Conservation (phyloP, 2,888 invertebrate genomes). For the Patella ulyssiponensis region DNA sequence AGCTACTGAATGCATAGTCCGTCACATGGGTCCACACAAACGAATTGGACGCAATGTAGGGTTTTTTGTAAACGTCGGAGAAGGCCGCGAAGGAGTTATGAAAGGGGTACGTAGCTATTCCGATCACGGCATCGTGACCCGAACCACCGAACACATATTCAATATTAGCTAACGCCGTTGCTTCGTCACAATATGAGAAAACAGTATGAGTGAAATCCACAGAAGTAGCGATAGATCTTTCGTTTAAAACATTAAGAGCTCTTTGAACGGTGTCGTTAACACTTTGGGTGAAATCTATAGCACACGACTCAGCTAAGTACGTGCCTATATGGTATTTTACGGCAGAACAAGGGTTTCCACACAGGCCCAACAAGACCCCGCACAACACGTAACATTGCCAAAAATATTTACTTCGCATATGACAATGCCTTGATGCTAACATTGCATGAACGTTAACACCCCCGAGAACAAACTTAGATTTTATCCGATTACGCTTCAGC, state of each 20-base stretch:
- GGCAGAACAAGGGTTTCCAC: background rate
- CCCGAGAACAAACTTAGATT: too few relatives aligned
- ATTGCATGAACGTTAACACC: too few relatives aligned
- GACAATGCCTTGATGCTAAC: too few relatives aligned
- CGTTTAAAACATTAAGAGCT: background rate
- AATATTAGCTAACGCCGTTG: background rate
- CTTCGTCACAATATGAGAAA: background rate
- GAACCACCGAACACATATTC: background rate
- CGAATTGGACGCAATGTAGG: slow-evolving; percentile 20
- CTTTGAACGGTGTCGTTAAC: background rate
- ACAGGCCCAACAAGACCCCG: too few relatives aligned
- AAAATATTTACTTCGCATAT: too few relatives aligned
- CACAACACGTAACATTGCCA: too few relatives aligned
- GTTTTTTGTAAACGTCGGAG: slow-evolving; percentile 19
- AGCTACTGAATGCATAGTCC: slow-evolving; percentile 8
- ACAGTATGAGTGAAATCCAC: background rate
- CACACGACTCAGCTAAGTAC: background rate
- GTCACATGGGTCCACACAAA: slow-evolving; percentile 3
- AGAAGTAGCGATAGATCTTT: background rate
- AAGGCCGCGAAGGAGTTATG: slow-evolving; percentile 21
- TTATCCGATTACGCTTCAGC: too few relatives aligned
- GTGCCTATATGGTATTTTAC: background rate
- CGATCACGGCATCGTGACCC: slow-evolving; percentile 8
- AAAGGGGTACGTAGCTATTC: slow-evolving; percentile 15
- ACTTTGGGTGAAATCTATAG: background rate